phyloP scores from a whole-genome alignment of 1,140 invertebrate species.

The Bombus breviceps region DNA sequence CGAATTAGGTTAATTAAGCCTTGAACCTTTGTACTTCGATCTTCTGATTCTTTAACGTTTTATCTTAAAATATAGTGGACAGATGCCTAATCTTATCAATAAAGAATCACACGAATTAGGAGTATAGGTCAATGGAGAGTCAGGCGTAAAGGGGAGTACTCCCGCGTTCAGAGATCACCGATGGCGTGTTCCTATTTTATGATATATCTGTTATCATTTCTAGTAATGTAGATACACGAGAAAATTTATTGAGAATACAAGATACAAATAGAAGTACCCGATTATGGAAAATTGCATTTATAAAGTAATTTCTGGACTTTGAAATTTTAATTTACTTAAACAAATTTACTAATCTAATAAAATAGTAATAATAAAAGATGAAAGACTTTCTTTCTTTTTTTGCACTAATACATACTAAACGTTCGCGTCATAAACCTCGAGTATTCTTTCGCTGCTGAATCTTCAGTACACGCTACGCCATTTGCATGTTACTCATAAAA shows the following conservation, averaged over 20 bases:
- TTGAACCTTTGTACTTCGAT: background rate
- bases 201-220: background rate
- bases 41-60: background rate
- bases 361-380: no score
- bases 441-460: no score
- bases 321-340: no score
- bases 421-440: no score
- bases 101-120: background rate
- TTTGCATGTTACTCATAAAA: no score
- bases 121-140: background rate
- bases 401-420: no score
- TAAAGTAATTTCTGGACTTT: background rate
- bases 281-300: background rate
- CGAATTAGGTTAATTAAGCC: background rate
- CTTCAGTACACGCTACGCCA: no score
- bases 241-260: background rate
- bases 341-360: no score
- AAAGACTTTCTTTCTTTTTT: no score
- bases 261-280: background rate
- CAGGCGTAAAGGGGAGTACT: background rate
- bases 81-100: background rate
- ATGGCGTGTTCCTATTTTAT: background rate
- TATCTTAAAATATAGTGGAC: background rate
- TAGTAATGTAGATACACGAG: background rate
- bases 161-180: background rate